Evolutionary conservation across 2,888 invertebrate genomes (phyloP), one percentile per base, ranked within the genome.

Genomic region (Scotopteryx bipunctaria): DNA sequence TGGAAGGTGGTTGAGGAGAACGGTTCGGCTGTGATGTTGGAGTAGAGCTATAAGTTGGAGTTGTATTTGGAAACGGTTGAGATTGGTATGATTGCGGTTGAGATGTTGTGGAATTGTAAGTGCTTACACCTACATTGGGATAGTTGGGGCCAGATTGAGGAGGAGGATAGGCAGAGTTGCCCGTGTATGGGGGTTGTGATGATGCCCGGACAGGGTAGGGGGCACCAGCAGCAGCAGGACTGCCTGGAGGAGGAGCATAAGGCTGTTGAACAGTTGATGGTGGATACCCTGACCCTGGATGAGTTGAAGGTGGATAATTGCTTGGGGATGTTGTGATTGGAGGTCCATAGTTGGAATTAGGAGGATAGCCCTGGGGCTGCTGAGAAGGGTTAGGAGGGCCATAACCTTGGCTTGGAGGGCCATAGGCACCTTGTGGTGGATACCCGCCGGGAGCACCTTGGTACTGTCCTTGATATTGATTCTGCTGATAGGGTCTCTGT

Each of bases 371-470:
- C 64, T 94, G 94, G 19, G 93, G 93, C 78, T 93, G 94, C 58
- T 86, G 88, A 33, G 81, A 55, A 55, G 92, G 91, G 60, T 93
- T 94, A 17, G 94, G 93, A 11, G 92, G 92, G 2, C 92, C 93
- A 73, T 93, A 92, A 19, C 93, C 92, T 69, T 94, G 93, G 48
- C 90, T 91, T 41, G 93, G 93, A 45, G 94, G 94, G 8, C 94
- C 94, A 81, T 94, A 94, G 19, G 92, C 92, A 46, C 91, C 92
- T 71, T 94, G 94, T 42, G 94, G 94, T 33, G 94, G 94, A 75
- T 93, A 94, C 5, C 91, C 90, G 59, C 91, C 91, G 58, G 91
- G 91, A 54, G 90, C 88, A 63, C 90, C 91, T 69, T 91, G 90
- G 66, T 92, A 92, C 61, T 92, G 92, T 0, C 86, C 86, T 68